A percentile compares a stretch with the other conserved stretches of the same genome.
Conservation (phyloP, 2,888 invertebrate species). For the Osmoderma eremita region DNA sequence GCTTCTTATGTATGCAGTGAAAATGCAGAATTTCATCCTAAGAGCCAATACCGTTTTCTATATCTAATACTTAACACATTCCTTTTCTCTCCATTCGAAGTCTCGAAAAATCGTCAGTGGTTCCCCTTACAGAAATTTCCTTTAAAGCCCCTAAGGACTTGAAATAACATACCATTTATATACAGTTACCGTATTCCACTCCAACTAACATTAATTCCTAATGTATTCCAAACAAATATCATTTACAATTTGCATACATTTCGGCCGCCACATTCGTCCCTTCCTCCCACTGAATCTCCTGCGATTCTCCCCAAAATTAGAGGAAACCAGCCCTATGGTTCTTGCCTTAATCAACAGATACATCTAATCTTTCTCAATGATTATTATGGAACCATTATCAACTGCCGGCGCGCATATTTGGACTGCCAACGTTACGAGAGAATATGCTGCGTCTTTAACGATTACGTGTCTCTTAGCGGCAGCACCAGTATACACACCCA, state of each 20-base stretch:
- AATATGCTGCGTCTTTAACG: conserved; percentile 29
- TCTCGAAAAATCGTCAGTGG: too few species aligned
- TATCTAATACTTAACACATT: too few species aligned
- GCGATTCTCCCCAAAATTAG: conserved; percentile 2
- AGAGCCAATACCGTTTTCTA: too few species aligned
- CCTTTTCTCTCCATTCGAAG: too few species aligned
- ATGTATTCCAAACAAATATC: conserved; percentile 3
- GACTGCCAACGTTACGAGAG: conserved; percentile 10
- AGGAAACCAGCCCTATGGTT: neutral
- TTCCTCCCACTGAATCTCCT: neutral
- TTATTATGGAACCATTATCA: conserved; percentile 31
- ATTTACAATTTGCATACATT: conserved; percentile 27
- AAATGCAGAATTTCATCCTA: too few species aligned
- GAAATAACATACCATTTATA: too few species aligned
- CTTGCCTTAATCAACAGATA: conserved; percentile 34
- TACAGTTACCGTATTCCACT: too few species aligned
- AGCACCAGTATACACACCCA: conserved; percentile 19
- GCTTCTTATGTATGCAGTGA: too few species aligned
- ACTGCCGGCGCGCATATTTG: conserved; percentile 36
- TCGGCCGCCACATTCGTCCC: neutral
- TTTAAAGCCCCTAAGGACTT: too few species aligned
- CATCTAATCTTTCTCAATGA: conserved; percentile 29
- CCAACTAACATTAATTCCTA: too few species aligned
- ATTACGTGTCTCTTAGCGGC: conserved; percentile 35
- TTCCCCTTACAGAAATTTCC: too few species aligned